Evolutionary conservation across 2,888 invertebrate genomes (phyloP).

Genomic region (Megastigmus dorsalis): DNA sequence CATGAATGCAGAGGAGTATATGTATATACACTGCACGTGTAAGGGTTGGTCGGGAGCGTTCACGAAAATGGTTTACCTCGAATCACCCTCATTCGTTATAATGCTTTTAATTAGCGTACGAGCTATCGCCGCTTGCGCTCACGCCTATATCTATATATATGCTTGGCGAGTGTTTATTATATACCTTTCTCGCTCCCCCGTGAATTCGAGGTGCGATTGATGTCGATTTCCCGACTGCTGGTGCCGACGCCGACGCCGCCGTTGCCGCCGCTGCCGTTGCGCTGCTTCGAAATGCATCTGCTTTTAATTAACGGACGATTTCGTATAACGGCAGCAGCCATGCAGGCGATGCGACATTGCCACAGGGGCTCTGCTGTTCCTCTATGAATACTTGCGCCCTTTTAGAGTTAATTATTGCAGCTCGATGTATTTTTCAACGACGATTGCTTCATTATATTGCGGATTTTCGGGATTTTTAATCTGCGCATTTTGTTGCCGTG

Average conservation of each 20-base stretch:
- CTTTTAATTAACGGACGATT: slow-evolving; percentile 50
- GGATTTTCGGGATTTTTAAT: too few species aligned
- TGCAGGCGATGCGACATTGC: too few species aligned
- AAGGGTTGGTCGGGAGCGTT: slow-evolving; percentile 42
- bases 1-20: too few species aligned
- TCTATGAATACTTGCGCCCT: slow-evolving; percentile 5
- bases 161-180: too few species aligned
- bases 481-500: too few species aligned
- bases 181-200: neutral
- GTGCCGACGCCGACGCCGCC: neutral
- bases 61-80: slow-evolving; percentile 52
- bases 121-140: neutral
- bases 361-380: slow-evolving; percentile 4
- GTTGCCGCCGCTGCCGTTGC: neutral
- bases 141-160: neutral
- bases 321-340: slow-evolving; percentile 10
- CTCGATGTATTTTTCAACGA: too few species aligned
- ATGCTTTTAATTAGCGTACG: slow-evolving; percentile 59
- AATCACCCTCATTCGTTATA: slow-evolving; percentile 57
- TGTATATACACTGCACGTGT: slow-evolving; percentile 45
- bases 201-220: slow-evolving; percentile 33
- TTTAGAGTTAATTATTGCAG: slow-evolving; percentile 27
- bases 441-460: too few species aligned
- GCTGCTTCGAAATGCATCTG: slow-evolving; percentile 38
- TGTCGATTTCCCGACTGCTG: slow-evolving; percentile 32